phyloP scores from a whole-genome alignment of 2,797 vertebrate genomes.

The Chaenodraco wilsoni region DNA sequence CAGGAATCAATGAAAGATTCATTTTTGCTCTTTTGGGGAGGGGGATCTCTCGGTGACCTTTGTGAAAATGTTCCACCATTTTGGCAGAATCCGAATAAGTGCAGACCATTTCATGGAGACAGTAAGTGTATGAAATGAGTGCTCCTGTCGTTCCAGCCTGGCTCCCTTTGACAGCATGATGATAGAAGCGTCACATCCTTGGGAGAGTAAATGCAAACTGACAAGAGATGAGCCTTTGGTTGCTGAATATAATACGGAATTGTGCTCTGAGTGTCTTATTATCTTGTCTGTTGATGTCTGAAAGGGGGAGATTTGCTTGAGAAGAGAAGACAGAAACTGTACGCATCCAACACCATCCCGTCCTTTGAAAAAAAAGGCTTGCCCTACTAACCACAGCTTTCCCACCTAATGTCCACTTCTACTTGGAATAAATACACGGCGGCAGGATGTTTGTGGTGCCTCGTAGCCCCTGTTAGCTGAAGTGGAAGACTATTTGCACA shows the following conservation, averaged over 20 bases:
- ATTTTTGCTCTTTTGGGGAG: constrained; percentile 74
- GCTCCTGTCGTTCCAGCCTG: constrained; percentile 93
- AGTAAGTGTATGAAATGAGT: constrained; percentile 99
- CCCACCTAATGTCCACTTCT: constrained; percentile 98
- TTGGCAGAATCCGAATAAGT: constrained; percentile 93
- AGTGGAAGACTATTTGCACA: constrained; percentile 94
- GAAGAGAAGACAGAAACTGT: constrained; percentile 94
- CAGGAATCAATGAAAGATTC: constrained; percentile 85
- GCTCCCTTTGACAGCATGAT: constrained; percentile 99
- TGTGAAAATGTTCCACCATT: constrained; percentile 97
- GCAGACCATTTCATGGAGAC: constrained; percentile 97
- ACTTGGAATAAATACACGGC: constrained; percentile 97
- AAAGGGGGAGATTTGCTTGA: constrained; percentile 95
- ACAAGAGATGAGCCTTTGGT: constrained; percentile 99
- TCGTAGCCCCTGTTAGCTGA: constrained; percentile 92
- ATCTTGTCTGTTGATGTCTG: constrained; percentile 99
- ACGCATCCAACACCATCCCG: constrained; percentile 90
- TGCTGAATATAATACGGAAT: constrained; percentile 99
- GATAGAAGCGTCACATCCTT: constrained; percentile 99
- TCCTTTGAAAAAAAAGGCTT: constrained; percentile 87
- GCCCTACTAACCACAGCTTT: constrained; percentile 99
- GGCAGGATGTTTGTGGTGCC: constrained; percentile 91
- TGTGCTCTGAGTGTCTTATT: constrained; percentile 99
- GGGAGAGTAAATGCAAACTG: constrained; percentile 99
- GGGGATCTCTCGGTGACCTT: constrained; percentile 90